phyloP scores from a whole-genome alignment of 2,113 vertebrate genomes.

The Triplophysa dalaica region DNA sequence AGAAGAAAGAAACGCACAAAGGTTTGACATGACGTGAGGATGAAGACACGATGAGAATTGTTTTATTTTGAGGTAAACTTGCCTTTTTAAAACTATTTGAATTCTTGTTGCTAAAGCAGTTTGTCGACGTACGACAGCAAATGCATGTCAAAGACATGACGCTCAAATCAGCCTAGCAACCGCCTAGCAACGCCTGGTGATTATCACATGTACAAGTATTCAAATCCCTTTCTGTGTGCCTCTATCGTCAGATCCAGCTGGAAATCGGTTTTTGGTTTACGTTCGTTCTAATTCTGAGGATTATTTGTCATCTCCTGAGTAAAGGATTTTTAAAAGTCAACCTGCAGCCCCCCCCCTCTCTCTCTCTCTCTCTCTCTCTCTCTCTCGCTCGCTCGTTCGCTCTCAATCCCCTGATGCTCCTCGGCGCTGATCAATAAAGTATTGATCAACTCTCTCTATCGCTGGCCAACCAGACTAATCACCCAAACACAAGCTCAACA shows the following conservation, averaged over 20 bases:
- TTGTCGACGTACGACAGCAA: too few relatives aligned
- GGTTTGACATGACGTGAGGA: too few relatives aligned
- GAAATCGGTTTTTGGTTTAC: conserved; percentile 63
- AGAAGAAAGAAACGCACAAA: too few relatives aligned
- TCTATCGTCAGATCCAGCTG: conserved; percentile 18
- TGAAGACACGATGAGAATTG: too few relatives aligned
- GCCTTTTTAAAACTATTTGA: too few relatives aligned
- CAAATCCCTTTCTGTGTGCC: not conserved
- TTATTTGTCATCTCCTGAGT: conserved; percentile 81
- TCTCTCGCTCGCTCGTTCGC: too few relatives aligned
- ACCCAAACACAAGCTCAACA: conserved; percentile 79
- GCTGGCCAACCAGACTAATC: conserved; percentile 84
- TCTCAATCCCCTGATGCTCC: conserved; percentile 77
- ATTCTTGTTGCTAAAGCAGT: too few relatives aligned
- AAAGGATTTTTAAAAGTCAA: conserved; percentile 86
- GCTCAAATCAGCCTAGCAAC: not conserved
- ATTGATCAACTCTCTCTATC: conserved; percentile 86
- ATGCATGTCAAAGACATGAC: too few relatives aligned
- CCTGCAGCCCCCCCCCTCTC: conserved; percentile 70
- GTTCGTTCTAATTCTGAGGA: conserved; percentile 70
- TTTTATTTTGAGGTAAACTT: too few relatives aligned
- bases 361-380: conserved; percentile 62
- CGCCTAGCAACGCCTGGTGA: not conserved
- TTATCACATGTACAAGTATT: not conserved
- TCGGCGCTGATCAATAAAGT: conserved; percentile 77